phyloP scores from a whole-genome alignment of 2,113 vertebrate species.

The Potamarius usumacintae region DNA sequence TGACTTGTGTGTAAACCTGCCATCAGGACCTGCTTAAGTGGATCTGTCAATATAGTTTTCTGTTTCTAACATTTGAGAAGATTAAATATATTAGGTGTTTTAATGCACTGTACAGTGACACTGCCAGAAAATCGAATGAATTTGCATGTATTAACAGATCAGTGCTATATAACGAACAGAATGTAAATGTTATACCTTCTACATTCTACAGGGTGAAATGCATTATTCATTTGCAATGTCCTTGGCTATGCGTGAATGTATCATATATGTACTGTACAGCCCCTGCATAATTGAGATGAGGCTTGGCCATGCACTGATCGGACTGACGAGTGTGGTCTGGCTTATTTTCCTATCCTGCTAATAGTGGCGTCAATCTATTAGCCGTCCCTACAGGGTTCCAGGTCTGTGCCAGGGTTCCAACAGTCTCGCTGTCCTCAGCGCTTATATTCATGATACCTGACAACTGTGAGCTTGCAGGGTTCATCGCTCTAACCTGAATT shows the following conservation, averaged over 20 bases:
- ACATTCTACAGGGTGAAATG: not conserved
- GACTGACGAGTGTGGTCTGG: constrained; percentile 12
- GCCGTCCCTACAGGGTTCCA: not conserved
- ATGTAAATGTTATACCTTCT: not conserved
- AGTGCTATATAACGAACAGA: not conserved
- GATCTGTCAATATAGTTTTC: not conserved
- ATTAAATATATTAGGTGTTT: not conserved
- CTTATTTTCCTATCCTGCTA: constrained; percentile 40
- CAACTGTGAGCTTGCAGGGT: constrained; percentile 20
- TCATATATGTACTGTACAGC: not conserved
- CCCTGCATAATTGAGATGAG: constrained; percentile 8
- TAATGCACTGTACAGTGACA: not conserved
- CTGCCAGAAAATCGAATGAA: not conserved
- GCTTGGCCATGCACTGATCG: not conserved
- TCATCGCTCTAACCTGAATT: constrained; percentile 27
- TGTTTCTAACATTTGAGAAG: not conserved
- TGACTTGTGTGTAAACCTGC: not conserved
- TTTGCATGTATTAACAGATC: too few relatives aligned
- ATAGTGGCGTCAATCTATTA: constrained; percentile 9
- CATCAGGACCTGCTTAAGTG: not conserved
- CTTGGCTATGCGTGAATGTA: constrained; percentile 20
- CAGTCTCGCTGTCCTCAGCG: not conserved
- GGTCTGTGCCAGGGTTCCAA: constrained; percentile 6
- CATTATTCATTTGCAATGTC: constrained; percentile 18
- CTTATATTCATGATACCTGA: not conserved